phyloP scores from a whole-genome alignment of 2,888 invertebrate genomes.

The Philaethria dido region DNA sequence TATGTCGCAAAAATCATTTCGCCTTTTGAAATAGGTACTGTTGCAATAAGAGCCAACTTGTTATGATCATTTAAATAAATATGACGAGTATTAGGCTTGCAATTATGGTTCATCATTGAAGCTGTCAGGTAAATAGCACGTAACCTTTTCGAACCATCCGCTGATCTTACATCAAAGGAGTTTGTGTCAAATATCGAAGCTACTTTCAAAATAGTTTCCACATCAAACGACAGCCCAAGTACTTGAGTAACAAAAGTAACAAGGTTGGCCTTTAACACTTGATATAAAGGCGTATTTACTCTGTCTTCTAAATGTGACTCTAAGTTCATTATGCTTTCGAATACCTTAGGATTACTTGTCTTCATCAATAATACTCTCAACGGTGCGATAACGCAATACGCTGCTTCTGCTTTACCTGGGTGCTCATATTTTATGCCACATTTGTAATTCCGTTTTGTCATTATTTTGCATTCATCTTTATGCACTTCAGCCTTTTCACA shows the following conservation, averaged over 20 bases:
- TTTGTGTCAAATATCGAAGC: conserved; percentile 90
- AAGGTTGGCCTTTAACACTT: conserved; percentile 84
- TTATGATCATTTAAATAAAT: conserved; percentile 84
- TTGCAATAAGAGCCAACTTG: conserved; percentile 86
- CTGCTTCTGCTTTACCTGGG: conserved; percentile 80
- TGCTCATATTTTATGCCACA: conserved; percentile 80
- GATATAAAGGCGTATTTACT: conserved; percentile 83
- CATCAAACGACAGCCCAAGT: conserved; percentile 81
- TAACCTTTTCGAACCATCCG: conserved; percentile 76
- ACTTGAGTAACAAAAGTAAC: conserved; percentile 85
- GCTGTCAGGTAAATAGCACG: conserved; percentile 87
- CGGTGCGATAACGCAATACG: conserved; percentile 87
- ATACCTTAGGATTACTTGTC: conserved; percentile 79
- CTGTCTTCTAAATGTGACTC: conserved; percentile 86
- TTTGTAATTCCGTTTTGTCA: conserved; percentile 83
- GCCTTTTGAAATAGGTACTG: conserved; percentile 86
- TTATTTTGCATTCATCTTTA: conserved; percentile 85
- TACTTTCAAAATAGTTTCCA: conserved; percentile 83
- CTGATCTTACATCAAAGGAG: conserved; percentile 86
- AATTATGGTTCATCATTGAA: conserved; percentile 89
- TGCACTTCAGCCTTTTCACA: conserved; percentile 85
- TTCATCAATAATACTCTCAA: conserved; percentile 86
- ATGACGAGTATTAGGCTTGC: conserved; percentile 88
- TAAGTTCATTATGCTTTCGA: conserved; percentile 79
- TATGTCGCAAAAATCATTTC: conserved; percentile 87